A percentile compares a stretch with the other conserved stretches of the same genome.
Evolutionary conservation across 2,797 vertebrate species (phyloP).

Genomic region (Manis javanica): DNA sequence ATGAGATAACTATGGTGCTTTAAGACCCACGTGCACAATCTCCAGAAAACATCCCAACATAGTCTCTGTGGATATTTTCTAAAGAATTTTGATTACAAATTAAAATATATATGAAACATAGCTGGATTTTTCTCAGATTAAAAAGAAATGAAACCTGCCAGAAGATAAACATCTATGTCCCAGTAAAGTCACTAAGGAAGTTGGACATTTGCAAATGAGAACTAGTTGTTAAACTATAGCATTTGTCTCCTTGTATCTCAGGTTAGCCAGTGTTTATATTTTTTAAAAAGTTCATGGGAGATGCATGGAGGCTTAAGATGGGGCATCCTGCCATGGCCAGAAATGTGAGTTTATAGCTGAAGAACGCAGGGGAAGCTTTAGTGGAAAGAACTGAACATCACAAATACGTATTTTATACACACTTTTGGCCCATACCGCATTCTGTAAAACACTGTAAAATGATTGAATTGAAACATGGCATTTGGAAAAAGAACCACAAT

Average conservation of each 20-base stretch:
- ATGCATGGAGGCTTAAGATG: background rate
- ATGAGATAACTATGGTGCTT: background rate
- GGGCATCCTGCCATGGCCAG: background rate
- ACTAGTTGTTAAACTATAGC: background rate
- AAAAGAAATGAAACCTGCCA: constrained; percentile 51
- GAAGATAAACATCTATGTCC: constrained; percentile 28
- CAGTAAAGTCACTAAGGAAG: constrained; percentile 1
- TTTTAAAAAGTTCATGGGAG: background rate
- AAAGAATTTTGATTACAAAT: constrained; percentile 60
- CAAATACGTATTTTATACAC: background rate
- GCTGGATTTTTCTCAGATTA: constrained; percentile 38
- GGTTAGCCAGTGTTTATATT: constrained; percentile 8
- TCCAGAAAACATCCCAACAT: background rate
- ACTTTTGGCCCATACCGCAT: background rate
- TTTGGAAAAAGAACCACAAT: constrained; percentile 39
- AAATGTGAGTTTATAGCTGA: background rate
- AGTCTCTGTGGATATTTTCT: constrained; percentile 24
- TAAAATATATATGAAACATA: constrained; percentile 48
- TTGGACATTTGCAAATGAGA: constrained; percentile 12
- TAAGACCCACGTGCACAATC: background rate
- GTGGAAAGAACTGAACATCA: background rate
- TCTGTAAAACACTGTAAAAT: constrained; percentile 33
- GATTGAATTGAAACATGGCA: constrained; percentile 59
- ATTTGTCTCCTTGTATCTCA: constrained; percentile 10
- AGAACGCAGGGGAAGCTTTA: constrained; percentile 29